Evolutionary conservation across 1,140 invertebrate species (phyloP).

Genomic region (Drosophila kurseongensis): DNA sequence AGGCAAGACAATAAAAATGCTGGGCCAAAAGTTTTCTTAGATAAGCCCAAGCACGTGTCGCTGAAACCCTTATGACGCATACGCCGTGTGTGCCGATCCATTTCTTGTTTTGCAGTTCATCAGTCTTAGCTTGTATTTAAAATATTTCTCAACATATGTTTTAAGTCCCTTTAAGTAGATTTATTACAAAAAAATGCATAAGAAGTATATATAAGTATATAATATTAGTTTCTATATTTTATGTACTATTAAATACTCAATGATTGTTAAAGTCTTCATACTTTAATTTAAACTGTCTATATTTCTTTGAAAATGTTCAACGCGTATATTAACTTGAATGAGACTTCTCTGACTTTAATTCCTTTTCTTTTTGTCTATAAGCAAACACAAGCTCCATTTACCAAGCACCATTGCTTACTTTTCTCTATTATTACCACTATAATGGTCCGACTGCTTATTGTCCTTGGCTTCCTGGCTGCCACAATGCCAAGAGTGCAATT

Average conservation of each 20-base stretch:
- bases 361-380: constrained; percentile 11
- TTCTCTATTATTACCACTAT: constrained; percentile 53
- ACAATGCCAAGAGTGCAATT: constrained; percentile 70
- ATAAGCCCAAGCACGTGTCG: constrained; percentile 46
- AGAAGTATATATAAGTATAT: not conserved
- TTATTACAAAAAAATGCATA: too few species aligned
- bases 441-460: constrained; percentile 57
- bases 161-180: too few species aligned
- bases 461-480: constrained; percentile 36
- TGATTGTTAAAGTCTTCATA: too few species aligned
- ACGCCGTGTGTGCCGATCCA: constrained; percentile 6
- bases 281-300: too few species aligned
- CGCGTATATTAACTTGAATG: constrained; percentile 21
- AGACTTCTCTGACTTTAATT: constrained; percentile 17
- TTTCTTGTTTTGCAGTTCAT: constrained; percentile 9
- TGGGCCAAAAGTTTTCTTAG: constrained; percentile 38
- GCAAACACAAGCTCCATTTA: constrained; percentile 36
- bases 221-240: too few species aligned
- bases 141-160: not conserved
- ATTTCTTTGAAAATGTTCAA: not conserved
- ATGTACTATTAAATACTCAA: too few species aligned
- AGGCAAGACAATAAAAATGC: constrained; percentile 39
- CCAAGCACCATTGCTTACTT: constrained; percentile 43
- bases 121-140: not conserved
- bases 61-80: constrained; percentile 24